Conservation (phyloP, 1,140 invertebrate species). For the Parasteatoda tepidariorum region DNA sequence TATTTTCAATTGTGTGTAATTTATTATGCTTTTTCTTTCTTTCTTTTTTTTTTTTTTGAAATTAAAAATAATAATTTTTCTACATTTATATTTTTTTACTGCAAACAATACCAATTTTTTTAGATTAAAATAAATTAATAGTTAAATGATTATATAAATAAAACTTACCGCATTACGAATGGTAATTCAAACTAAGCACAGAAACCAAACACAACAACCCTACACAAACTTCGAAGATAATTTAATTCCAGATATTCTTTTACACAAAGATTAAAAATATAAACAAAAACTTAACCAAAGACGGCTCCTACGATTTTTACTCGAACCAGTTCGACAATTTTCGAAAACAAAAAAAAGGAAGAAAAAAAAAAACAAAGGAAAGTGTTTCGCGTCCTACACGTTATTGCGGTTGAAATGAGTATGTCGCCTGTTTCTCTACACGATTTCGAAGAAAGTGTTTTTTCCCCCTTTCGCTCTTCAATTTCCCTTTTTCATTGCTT, state of each 20-base stretch:
- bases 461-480: conserved; percentile 1
- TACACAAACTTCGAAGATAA: conserved; percentile 5
- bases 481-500: conserved; percentile 13
- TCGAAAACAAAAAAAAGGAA: conserved; percentile 21
- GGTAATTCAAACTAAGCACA: neutral
- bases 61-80: too few relatives aligned
- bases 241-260: conserved; percentile 24
- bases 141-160: neutral
- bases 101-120: too few relatives aligned
- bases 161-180: conserved; percentile 26
- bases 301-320: conserved; percentile 13
- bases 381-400: conserved; percentile 18
- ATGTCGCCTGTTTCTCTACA: neutral
- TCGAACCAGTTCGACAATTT: conserved; percentile 36
- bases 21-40: too few relatives aligned
- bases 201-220: conserved; percentile 13
- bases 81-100: too few relatives aligned
- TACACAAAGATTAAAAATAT: conserved; percentile 6
- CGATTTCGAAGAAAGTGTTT: conserved; percentile 28
- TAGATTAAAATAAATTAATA: too few relatives aligned
- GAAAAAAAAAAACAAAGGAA: neutral
- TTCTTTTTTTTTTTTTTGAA: too few relatives aligned
- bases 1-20: too few relatives aligned
- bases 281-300: conserved; percentile 38
- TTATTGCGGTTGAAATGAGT: conserved; percentile 26